Base-by-base conservation (phyloP, 2,888 invertebrate genomes). In the Pristionchus japonicus region DNA sequence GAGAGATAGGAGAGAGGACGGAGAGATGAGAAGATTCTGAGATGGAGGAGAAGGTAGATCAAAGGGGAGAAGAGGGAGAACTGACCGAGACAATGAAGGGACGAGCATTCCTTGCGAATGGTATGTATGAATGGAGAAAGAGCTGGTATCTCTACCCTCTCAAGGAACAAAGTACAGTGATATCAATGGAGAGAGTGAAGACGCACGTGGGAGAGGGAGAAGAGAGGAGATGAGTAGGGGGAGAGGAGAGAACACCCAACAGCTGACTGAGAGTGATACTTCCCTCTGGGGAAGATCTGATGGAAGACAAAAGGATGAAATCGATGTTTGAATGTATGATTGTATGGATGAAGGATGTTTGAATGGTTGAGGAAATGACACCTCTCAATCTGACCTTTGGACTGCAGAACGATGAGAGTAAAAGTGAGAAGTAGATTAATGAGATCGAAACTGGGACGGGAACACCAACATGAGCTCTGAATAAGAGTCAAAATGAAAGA, bases 141-240 rank as follows among this genome's bases (percentile, higher is more conserved):
- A 86, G 43, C 67, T 70, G 43, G 57, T 77, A 77, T 77, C 77
- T 77, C 77, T 77, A 77, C 77, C 43, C 77, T 77, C 77, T 77
- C 31, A 87, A 61, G 34, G 87, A 80, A 87, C 77, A 80, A 87
- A 87, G 86, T 86, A 86, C 86, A 86, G 49, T 20, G 80, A 13
- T 83, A 83, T 83, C 82, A 83, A 52, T 27, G 34, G n/a, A 57
- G 82, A 49, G 52, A 34, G 82, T 34, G 74, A 67, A 31, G 52
- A 49, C 23, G 37, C 82, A 83, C 82, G 82, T 83, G 82, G 23
- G 52, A 52, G n/a, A 34, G 31, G 31, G 17, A 34, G 82, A 43
- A 83, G 31, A 80, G 27, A 40, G 27, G 27, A 77, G 37, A 37
- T 23, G 37, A 13, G 74, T n/a, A 77, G 27, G 70, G 70, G 17